These are phyloP conservation scores for Crotalus helleri DNA, from an alignment of 2,113 vertebrate genomes.

Conservation along the genomic window DNA sequence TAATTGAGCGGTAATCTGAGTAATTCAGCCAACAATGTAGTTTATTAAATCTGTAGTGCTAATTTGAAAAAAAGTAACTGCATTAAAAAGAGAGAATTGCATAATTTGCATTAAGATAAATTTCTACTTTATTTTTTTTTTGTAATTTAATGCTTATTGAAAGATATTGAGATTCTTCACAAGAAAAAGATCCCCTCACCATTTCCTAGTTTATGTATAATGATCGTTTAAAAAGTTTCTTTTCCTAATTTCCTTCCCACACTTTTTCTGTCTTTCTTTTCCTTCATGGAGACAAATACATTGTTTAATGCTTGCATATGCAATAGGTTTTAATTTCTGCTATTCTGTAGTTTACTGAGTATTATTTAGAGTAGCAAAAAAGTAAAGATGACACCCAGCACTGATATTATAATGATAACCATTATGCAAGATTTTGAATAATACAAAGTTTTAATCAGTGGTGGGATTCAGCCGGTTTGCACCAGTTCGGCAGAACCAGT, in stretches of 20 bases:
- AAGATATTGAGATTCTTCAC: not conserved
- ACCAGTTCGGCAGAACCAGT: too few species aligned
- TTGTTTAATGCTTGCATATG: not conserved
- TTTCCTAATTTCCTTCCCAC: not conserved
- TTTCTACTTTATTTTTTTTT: not conserved
- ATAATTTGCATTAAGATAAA: not conserved
- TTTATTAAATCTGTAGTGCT: not conserved
- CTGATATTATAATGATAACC: not conserved
- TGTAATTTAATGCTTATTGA: not conserved
- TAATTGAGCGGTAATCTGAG: conserved; percentile 40
- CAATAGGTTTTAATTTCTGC: not conserved
- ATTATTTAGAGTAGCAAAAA: not conserved
- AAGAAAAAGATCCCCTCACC: not conserved
- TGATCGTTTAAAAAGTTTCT: not conserved
- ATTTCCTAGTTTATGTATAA: not conserved
- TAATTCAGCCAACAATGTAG: not conserved
- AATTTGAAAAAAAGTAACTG: not conserved
- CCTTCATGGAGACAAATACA: not conserved
- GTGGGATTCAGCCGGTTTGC: too few species aligned
- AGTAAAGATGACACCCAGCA: not conserved
- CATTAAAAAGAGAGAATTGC: not conserved
- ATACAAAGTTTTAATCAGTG: not conserved
- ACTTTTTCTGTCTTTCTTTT: not conserved
- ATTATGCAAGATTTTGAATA: not conserved
- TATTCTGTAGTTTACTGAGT: not conserved